Evolutionary conservation across 1,140 invertebrate species (phyloP).

Genomic region (Paraescarpia echinospica): DNA sequence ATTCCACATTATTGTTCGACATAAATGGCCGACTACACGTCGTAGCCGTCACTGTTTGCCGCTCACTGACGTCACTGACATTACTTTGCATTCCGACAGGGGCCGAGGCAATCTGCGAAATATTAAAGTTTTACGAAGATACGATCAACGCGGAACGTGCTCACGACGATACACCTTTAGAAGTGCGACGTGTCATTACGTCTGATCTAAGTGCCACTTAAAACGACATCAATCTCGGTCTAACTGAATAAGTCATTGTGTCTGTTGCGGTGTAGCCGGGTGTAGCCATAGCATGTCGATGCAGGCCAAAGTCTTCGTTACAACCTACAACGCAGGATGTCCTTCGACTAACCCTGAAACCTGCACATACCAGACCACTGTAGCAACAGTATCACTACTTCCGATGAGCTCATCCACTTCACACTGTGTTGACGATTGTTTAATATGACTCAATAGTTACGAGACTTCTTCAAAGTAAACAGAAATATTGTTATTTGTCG

Average conservation of each 20-base stretch:
- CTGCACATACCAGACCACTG: background rate
- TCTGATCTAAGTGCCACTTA: background rate
- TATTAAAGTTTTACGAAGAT: background rate
- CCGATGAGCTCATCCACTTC: background rate
- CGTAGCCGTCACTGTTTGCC: background rate
- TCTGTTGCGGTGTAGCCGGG: background rate
- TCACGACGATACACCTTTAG: background rate
- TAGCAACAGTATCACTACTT: background rate
- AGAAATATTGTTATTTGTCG: background rate
- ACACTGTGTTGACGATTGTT: background rate
- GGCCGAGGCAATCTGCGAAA: background rate
- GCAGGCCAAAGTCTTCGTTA: background rate
- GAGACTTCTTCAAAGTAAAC: background rate
- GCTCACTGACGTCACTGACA: background rate
- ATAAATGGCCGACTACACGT: background rate
- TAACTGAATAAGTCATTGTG: slow-evolving; percentile 1
- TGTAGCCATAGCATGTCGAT: too few relatives aligned
- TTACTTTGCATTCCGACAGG: background rate
- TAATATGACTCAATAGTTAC: background rate
- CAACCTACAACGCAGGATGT: background rate
- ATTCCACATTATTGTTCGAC: background rate
- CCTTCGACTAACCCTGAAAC: background rate
- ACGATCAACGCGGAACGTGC: background rate
- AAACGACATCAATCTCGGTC: background rate
- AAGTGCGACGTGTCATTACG: background rate